phyloP scores from a whole-genome alignment of 2,797 vertebrate genomes.

The Fratercula arctica region DNA sequence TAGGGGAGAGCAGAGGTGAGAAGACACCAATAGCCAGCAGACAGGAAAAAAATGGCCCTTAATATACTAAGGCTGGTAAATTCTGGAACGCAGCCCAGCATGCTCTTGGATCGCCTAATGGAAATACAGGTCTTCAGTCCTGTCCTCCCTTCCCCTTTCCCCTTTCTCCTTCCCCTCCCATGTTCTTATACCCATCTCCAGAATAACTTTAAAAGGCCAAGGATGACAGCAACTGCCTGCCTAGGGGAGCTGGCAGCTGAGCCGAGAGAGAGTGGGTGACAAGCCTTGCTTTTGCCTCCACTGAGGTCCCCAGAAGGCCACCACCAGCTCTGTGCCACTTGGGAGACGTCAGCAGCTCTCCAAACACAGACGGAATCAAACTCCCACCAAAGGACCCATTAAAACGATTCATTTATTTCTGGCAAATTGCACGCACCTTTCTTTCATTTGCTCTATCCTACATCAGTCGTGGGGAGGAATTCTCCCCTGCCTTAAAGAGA shows the following conservation, averaged over 20 bases:
- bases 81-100: not conserved
- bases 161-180: not conserved
- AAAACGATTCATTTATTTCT: conserved; percentile 2
- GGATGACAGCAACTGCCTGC: not conserved
- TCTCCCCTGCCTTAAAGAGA: conserved; percentile 43
- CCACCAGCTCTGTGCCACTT: not conserved
- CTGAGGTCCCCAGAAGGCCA: not conserved
- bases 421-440: not conserved
- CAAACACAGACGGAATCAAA: not conserved
- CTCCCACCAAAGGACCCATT: not conserved
- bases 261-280: not conserved
- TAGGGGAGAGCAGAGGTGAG: conserved; percentile 23
- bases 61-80: not conserved
- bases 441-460: not conserved
- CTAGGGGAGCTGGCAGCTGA: not conserved
- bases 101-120: not conserved
- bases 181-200: not conserved
- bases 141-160: not conserved
- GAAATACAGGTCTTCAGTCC: not conserved
- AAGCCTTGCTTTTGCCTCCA: not conserved
- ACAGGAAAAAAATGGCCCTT: not conserved
- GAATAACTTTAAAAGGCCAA: not conserved
- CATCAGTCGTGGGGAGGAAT: not conserved
- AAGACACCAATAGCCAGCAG: not conserved
- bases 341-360: not conserved